A percentile compares a stretch with the other conserved stretches of the same genome.
phyloP scores from a whole-genome alignment of 2,888 invertebrate species.

The Latrodectus elegans region DNA sequence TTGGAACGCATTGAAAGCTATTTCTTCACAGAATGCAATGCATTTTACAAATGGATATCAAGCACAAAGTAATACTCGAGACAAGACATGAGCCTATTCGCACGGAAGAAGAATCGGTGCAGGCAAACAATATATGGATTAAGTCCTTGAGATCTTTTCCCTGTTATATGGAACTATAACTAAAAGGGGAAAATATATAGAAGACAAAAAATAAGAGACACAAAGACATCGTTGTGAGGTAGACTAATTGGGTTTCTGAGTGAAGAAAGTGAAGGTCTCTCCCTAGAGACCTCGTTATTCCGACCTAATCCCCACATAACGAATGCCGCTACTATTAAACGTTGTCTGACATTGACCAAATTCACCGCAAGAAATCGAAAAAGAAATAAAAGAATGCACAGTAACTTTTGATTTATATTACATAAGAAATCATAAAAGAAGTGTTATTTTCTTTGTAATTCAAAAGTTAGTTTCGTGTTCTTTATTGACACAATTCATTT shows the following conservation, averaged over 20 bases:
- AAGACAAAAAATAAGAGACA: neutral
- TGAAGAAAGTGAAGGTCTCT: slow-evolving; percentile 19
- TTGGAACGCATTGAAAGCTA: too few species aligned
- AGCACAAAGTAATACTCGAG: too few species aligned
- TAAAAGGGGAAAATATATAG: neutral
- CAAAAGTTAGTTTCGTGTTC: neutral
- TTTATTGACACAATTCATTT: too few species aligned
- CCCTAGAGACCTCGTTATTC: slow-evolving; percentile 56
- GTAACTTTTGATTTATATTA: too few species aligned
- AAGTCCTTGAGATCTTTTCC: neutral
- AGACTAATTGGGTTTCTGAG: slow-evolving; percentile 60
- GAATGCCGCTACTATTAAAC: slow-evolving; percentile 52
- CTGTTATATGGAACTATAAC: neutral
- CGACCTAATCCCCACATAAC: slow-evolving; percentile 52
- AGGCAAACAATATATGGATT: neutral
- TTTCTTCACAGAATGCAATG: too few species aligned
- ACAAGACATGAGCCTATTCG: too few species aligned
- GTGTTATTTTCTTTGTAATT: neutral
- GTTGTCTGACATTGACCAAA: slow-evolving; percentile 39
- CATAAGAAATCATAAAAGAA: slow-evolving; percentile 12
- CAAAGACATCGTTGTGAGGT: slow-evolving; percentile 37
- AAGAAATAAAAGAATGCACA: slow-evolving; percentile 11
- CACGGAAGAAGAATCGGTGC: neutral
- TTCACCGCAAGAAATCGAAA: slow-evolving; percentile 21
- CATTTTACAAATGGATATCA: too few species aligned